Conservation (phyloP, 1,140 invertebrate genomes). For the Conus betulinus region DNA sequence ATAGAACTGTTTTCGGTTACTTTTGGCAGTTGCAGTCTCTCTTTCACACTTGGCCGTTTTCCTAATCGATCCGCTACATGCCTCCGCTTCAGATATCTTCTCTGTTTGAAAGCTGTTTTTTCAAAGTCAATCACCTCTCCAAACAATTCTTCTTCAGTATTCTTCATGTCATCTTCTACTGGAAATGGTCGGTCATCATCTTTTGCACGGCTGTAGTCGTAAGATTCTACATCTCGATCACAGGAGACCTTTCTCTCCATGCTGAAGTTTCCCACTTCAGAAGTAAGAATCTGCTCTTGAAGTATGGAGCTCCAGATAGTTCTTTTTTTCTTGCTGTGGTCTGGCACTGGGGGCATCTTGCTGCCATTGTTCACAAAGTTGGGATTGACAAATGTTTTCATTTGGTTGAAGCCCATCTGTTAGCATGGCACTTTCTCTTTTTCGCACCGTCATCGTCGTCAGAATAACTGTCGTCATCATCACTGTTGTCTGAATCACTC, state of each 20-base stretch:
- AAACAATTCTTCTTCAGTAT: constrained; percentile 44
- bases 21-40: constrained; percentile 33
- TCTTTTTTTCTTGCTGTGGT: constrained; percentile 50
- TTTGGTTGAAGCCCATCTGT: not conserved
- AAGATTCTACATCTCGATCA: constrained; percentile 59
- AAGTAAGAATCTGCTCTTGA: constrained; percentile 59
- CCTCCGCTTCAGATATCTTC: constrained; percentile 32
- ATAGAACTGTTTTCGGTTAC: constrained; percentile 48
- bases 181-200: constrained; percentile 48
- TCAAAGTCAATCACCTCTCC: constrained; percentile 52
- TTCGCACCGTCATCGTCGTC: constrained; percentile 7
- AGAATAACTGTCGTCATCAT: not conserved
- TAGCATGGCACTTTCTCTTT: not conserved
- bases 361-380: constrained; percentile 29
- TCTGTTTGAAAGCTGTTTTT: constrained; percentile 18
- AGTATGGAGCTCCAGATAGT: constrained; percentile 64
- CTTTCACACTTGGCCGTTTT: constrained; percentile 43
- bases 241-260: constrained; percentile 46
- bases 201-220: constrained; percentile 59
- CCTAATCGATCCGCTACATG: constrained; percentile 47
- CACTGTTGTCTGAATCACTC: not conserved
- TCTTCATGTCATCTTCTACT: constrained; percentile 39
- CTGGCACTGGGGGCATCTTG: constrained; percentile 12
- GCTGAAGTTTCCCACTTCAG: constrained; percentile 52
- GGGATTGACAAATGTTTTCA: constrained; percentile 23